Evolutionary conservation across 92 coral and sea anemone genomes (phyloP).

Genomic region (Porites rus): DNA sequence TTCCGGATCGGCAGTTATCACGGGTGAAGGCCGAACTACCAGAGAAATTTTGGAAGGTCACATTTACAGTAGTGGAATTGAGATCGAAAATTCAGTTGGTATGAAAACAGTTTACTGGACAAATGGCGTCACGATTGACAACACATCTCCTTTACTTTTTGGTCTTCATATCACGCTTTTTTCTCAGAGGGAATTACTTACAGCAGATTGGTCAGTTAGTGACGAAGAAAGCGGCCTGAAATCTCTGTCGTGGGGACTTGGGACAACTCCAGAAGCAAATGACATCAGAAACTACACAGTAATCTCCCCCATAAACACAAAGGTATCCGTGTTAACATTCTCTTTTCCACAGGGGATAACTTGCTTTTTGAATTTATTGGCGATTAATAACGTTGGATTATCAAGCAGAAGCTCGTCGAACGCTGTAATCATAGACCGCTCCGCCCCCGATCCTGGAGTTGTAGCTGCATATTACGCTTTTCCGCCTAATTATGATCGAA

Average conservation of each 20-base stretch:
- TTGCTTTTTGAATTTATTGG: constrained; percentile 61
- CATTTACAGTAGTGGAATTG: constrained; percentile 68
- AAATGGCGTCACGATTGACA: constrained; percentile 71
- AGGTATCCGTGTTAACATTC: constrained; percentile 42
- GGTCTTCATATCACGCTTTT: constrained; percentile 46
- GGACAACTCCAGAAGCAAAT: constrained; percentile 58
- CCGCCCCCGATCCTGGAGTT: constrained; percentile 72
- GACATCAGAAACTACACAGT: constrained; percentile 62
- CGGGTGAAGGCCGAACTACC: constrained; percentile 69
- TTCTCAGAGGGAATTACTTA: constrained; percentile 36
- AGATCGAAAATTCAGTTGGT: constrained; percentile 69
- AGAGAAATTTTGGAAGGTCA: constrained; percentile 56
- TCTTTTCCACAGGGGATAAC: constrained; percentile 59
- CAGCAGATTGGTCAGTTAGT: constrained; percentile 53
- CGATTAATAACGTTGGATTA: constrained; percentile 71
- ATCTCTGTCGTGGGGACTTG: constrained; percentile 66
- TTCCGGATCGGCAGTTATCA: constrained; percentile 61
- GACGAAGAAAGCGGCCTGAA: constrained; percentile 78
- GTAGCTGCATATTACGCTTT: constrained; percentile 68
- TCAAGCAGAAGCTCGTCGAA: constrained; percentile 59
- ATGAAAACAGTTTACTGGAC: constrained; percentile 77
- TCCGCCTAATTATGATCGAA: constrained; percentile 73
- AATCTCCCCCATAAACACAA: constrained; percentile 15
- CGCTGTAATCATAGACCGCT: constrained; percentile 78
- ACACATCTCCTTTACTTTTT: constrained; percentile 74